A percentile compares a stretch with the other conserved stretches of the same genome.
Evolutionary conservation across 2,113 vertebrate species (phyloP).

Genomic region (Xenopus laevis): DNA sequence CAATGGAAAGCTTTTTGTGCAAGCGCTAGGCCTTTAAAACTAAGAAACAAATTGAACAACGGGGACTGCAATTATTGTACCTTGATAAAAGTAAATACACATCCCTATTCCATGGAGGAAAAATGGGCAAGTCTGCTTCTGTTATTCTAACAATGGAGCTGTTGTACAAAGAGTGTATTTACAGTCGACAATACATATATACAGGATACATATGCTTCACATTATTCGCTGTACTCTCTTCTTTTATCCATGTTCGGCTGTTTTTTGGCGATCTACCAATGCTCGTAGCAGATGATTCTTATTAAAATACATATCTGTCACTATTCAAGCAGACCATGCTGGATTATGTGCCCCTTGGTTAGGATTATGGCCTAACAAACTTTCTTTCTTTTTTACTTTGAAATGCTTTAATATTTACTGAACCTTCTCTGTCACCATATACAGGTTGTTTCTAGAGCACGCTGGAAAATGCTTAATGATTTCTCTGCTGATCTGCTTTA

Average conservation of each 20-base stretch:
- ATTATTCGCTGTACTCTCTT: not conserved
- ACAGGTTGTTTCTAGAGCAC: too few species aligned
- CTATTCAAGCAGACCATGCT: not conserved
- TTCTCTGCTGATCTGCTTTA: too few species aligned
- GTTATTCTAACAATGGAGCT: conserved; percentile 13
- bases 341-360: not conserved
- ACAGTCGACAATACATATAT: not conserved
- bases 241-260: conserved; percentile 3
- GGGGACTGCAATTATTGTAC: conserved; percentile 14
- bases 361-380: not conserved
- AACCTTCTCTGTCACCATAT: too few species aligned
- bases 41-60: conserved; percentile 8
- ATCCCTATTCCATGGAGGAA: conserved; percentile 1
- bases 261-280: conserved; percentile 4
- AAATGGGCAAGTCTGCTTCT: not conserved
- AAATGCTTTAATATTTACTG: too few species aligned
- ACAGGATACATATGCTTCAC: not conserved
- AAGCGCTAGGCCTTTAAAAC: not conserved
- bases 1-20: conserved; percentile 8
- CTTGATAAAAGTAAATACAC: conserved; percentile 16
- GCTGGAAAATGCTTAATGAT: too few species aligned
- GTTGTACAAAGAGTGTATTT: conserved; percentile 5
- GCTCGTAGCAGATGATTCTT: not conserved
- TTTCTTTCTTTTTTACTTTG: too few species aligned
- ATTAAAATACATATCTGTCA: not conserved